phyloP scores from a whole-genome alignment of 2,797 vertebrate genomes.

The Clarias laeviceps region DNA sequence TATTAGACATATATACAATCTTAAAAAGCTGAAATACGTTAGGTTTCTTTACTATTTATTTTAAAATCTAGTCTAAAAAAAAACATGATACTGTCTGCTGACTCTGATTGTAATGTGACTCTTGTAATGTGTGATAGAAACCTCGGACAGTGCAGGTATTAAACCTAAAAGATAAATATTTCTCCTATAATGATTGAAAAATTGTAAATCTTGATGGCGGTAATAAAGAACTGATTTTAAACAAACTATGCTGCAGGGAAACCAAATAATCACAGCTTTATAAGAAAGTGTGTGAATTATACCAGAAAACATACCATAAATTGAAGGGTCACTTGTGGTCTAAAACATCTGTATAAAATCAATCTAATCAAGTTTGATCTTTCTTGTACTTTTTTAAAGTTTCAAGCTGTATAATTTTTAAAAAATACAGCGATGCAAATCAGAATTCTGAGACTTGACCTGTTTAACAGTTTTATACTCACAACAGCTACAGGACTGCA shows the following conservation, averaged over 20 bases:
- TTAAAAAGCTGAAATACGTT: neutral
- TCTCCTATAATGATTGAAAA: neutral
- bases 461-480: slow-evolving; percentile 52
- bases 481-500: slow-evolving; percentile 66
- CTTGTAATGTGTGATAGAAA: neutral
- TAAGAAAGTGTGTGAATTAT: neutral
- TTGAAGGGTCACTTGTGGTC: neutral
- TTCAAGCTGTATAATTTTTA: neutral
- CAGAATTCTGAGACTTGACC: neutral
- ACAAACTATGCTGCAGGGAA: neutral
- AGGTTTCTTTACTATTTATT: neutral
- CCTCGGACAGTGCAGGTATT: neutral
- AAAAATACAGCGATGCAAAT: neutral
- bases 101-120: neutral
- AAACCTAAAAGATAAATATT: neutral
- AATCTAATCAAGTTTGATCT: neutral
- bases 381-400: neutral
- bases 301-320: neutral
- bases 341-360: neutral
- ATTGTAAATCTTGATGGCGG: neutral
- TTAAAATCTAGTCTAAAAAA: too few species aligned
- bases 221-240: neutral
- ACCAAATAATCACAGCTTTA: neutral
- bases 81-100: neutral
- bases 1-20: neutral